phyloP scores from a whole-genome alignment of 2,113 vertebrate genomes.

The Pyxicephalus adspersus region DNA sequence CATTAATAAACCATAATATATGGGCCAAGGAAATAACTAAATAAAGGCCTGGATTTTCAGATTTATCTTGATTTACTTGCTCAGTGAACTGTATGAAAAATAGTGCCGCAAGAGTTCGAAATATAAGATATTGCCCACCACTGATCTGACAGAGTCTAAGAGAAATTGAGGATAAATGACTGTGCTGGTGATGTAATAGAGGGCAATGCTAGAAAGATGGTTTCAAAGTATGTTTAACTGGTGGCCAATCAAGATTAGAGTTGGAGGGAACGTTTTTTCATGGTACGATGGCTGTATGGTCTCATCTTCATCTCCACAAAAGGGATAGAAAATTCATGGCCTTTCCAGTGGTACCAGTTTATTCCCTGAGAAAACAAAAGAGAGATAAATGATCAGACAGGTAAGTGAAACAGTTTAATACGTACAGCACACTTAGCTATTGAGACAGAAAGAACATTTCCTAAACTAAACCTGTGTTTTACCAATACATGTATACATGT shows the following conservation, averaged over 20 bases:
- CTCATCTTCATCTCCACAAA: slow-evolving; percentile 99
- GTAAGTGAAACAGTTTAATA: slow-evolving; percentile 13
- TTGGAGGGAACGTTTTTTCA: slow-evolving; percentile 82
- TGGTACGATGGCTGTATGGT: slow-evolving; percentile 86
- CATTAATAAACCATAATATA: too few species aligned
- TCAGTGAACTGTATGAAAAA: neutral
- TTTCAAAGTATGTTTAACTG: neutral
- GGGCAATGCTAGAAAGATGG: slow-evolving; percentile 1
- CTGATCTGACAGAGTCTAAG: neutral
- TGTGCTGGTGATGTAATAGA: neutral
- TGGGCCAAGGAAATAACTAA: too few species aligned
- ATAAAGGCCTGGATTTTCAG: too few species aligned
- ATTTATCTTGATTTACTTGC: neutral
- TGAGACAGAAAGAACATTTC: too few species aligned
- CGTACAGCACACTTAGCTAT: too few species aligned
- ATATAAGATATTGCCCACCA: slow-evolving; percentile 15
- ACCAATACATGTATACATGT: too few species aligned
- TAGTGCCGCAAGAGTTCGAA: neutral
- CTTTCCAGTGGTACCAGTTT: slow-evolving; percentile 99
- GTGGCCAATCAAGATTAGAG: slow-evolving; percentile 70
- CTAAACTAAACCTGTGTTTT: too few species aligned
- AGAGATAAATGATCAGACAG: slow-evolving; percentile 54
- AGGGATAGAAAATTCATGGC: slow-evolving; percentile 96
- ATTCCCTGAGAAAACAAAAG: slow-evolving; percentile 80
- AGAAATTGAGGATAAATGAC: neutral